A percentile compares a stretch with the other conserved stretches of the same genome.
Evolutionary conservation across 2,888 invertebrate species (phyloP).

Genomic region (Timema cristinae): DNA sequence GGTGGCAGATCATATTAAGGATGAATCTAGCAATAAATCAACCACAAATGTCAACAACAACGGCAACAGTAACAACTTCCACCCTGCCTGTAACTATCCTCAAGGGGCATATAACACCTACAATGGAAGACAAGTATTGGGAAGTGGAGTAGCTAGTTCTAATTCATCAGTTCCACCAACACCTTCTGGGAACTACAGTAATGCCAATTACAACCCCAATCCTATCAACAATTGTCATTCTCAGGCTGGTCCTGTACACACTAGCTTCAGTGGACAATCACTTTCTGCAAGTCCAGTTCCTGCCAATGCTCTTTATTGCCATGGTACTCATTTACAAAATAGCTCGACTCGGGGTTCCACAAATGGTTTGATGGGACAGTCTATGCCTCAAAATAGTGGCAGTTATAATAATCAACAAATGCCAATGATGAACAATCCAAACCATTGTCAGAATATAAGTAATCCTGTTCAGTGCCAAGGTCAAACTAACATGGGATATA

Average conservation of each 20-base stretch:
- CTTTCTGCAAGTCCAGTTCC: constrained; percentile 15
- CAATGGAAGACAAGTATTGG: neutral
- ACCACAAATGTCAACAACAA: neutral
- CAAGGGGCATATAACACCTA: neutral
- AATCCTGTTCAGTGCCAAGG: constrained; percentile 20
- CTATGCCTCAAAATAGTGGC: constrained; percentile 34
- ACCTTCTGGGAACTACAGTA: neutral
- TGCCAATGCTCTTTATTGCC: constrained; percentile 10
- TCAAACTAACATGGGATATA: constrained; percentile 18
- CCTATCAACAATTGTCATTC: neutral
- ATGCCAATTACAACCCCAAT: neutral
- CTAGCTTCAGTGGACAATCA: constrained; percentile 10
- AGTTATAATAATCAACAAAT: constrained; percentile 26
- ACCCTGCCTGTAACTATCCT: neutral
- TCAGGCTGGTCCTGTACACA: neutral
- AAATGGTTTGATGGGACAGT: constrained; percentile 22
- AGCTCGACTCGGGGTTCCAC: neutral
- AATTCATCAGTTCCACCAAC: neutral
- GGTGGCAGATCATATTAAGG: constrained; percentile 28
- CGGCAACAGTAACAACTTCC: constrained; percentile 1
- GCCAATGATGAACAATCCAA: constrained; percentile 16
- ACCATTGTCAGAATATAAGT: too few species aligned
- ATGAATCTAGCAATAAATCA: constrained; percentile 21
- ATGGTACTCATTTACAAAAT: neutral
- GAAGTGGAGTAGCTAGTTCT: neutral